A percentile compares a stretch with the other conserved stretches of the same genome.
Conservation (phyloP, 2,797 vertebrate genomes). For the Onychomys leucogaster region DNA sequence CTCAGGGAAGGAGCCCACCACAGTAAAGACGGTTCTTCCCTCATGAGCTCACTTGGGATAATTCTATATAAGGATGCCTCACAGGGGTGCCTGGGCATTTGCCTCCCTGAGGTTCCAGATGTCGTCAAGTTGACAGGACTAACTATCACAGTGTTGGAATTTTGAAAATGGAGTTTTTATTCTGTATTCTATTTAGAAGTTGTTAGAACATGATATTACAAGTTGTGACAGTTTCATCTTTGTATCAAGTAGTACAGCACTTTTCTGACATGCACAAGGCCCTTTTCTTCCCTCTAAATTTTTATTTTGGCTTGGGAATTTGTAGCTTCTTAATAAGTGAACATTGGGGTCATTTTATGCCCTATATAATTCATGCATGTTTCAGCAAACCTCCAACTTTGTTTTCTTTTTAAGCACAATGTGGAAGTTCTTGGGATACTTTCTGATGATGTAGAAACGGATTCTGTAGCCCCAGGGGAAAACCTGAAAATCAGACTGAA, state of each 20-base stretch:
- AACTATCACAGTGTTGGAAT: not conserved
- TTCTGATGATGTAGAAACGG: constrained; percentile 97
- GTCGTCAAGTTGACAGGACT: not conserved
- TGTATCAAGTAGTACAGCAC: not conserved
- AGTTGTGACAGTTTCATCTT: not conserved
- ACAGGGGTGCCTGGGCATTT: not conserved
- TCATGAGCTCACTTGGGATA: not conserved
- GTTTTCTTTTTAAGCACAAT: constrained; percentile 90
- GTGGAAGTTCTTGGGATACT: constrained; percentile 97
- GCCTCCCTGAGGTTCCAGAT: not conserved
- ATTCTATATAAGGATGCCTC: too few species aligned
- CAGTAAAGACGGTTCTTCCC: not conserved
- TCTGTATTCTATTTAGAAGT: constrained; percentile 12
- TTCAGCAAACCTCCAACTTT: constrained; percentile 38
- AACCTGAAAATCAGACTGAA: constrained; percentile 98
- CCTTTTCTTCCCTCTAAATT: not conserved
- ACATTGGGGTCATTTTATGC: constrained; percentile 33
- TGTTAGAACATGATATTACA: constrained; percentile 13
- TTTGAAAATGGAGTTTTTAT: not conserved
- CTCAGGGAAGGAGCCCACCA: not conserved
- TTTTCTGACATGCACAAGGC: not conserved
- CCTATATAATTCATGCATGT: not conserved
- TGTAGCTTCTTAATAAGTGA: constrained; percentile 11
- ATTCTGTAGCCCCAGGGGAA: constrained; percentile 95
- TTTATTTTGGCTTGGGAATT: not conserved